Evolutionary conservation across 2,888 invertebrate species (phyloP), one percentile per base, ranked within the genome.

Genomic region (Apodemia duryi): DNA sequence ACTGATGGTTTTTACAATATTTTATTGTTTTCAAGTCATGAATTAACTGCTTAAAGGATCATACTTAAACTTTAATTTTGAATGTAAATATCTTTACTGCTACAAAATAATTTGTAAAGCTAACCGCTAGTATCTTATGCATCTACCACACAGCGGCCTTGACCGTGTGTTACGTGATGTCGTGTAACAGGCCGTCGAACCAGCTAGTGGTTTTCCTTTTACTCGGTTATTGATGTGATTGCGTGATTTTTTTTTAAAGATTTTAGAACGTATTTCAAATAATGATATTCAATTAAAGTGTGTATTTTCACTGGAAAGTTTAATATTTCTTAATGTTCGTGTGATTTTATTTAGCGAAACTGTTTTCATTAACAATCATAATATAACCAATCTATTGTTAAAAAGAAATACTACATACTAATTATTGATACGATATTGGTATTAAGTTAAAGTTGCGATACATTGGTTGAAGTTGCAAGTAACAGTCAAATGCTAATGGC

Each of bases 101-200:
- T 43, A 2, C 43, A 38, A 38, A 38, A 43, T 1, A 13, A 46
- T n/a, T 13, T 9, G 46, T n/a, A 6, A n/a, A 5, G 1, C 6
- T 49, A n/a, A 49, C 21, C 49, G 49, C 49, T 21, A 49, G n/a
- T 6, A 49, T 49, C 49, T 49, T 49, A n/a, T 49, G 57, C 57
- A 6, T 10, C 2, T 29, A 32, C 57, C 57, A 32, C 35, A 60
- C 57, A 60, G 11, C 61, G 65, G 63, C 84, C 84, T 84, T 84
- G 84, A 82, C 82, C 80, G 68, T 60, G 67, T 67, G 70, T 65
- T 68, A 64, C 71, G 78, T 75, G 71, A 70, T 71, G 73, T 74
- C 71, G 77, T 74, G 75, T 79, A 79, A 84, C 66, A 75, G 80
- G 57, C 35, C 60, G 57, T 35, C 35, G 57, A 62, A 62, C 62